Conservation (phyloP, 2,113 vertebrate species). For the Serilophus lunatus region DNA sequence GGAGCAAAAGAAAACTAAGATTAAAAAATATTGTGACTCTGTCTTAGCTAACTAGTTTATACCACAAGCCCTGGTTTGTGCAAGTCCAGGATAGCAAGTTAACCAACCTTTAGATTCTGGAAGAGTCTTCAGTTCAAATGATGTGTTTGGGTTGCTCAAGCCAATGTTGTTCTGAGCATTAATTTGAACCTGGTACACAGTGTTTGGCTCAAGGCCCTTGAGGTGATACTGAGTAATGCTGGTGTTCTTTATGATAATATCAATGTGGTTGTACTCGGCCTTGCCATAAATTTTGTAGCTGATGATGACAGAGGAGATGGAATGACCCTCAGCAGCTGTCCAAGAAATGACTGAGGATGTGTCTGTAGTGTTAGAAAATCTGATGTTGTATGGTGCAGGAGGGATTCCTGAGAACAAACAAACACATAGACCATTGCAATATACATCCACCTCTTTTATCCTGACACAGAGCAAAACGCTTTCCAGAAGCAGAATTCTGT, state of each 20-base stretch:
- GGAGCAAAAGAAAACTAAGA: background rate
- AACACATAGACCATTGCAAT: background rate
- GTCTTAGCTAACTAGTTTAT: background rate
- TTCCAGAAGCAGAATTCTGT: background rate
- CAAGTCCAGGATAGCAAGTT: background rate
- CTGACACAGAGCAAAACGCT: background rate
- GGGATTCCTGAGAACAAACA: conserved; percentile 75
- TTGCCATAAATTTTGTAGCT: conserved; percentile 81
- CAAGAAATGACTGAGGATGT: conserved; percentile 82
- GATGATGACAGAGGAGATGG: conserved; percentile 81
- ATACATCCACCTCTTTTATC: background rate
- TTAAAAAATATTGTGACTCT: background rate
- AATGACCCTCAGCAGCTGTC: conserved; percentile 80
- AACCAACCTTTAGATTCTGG: conserved; percentile 74
- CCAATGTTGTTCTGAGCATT: conserved; percentile 85
- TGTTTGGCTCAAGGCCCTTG: conserved; percentile 80
- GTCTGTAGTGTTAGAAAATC: conserved; percentile 81
- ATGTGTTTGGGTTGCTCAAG: conserved; percentile 69
- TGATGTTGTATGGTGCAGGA: conserved; percentile 81
- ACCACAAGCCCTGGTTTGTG: background rate
- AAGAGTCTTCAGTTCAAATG: conserved; percentile 74
- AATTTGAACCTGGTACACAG: conserved; percentile 79
- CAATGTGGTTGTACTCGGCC: conserved; percentile 78
- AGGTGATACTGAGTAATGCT: conserved; percentile 79
- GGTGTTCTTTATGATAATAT: conserved; percentile 78